Percentiles rank a stretch among this genome's conserved stretches.
These are phyloP conservation scores for Drosophila algonquin DNA, from an alignment of 2,888 invertebrate species.

Conservation along the genomic window DNA sequence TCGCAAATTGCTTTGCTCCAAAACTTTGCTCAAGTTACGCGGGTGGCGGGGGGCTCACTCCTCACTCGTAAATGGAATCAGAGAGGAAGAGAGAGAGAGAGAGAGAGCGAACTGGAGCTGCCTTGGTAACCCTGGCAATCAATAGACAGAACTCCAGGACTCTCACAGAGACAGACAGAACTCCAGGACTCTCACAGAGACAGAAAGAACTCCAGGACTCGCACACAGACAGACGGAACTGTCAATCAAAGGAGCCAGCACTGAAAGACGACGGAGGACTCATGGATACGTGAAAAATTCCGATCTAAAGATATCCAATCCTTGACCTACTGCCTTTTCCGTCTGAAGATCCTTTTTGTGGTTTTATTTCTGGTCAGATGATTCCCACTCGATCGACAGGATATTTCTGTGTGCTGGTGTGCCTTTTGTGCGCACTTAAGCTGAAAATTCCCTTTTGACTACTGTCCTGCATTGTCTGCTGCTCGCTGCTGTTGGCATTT, in stretches of 20 bases:
- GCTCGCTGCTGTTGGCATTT: conserved; percentile 47
- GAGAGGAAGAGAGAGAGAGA: conserved; percentile 5
- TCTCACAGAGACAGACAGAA: conserved; percentile 9
- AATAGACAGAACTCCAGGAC: conserved; percentile 9
- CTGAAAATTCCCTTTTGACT: conserved; percentile 73
- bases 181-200: conserved; percentile 27
- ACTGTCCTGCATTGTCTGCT: conserved; percentile 57
- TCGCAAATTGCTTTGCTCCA: conserved; percentile 71
- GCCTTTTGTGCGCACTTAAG: conserved; percentile 61
- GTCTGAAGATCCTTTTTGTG: conserved; percentile 59
- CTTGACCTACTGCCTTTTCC: conserved; percentile 65
- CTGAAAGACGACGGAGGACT: neutral
- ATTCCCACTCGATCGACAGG: conserved; percentile 68
- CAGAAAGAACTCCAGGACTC: conserved; percentile 34
- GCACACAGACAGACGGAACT: conserved; percentile 34
- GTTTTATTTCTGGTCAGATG: conserved; percentile 81
- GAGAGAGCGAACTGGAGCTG: conserved; percentile 14
- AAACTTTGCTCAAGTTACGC: conserved; percentile 68
- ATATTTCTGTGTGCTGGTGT: conserved; percentile 34
- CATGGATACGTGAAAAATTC: conserved; percentile 53
- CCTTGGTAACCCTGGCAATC: conserved; percentile 16
- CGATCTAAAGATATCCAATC: conserved; percentile 46
- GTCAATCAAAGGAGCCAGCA: conserved; percentile 63
- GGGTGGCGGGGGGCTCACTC: conserved; percentile 3
- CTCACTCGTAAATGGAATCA: too few relatives aligned